phyloP scores from a whole-genome alignment of 2,888 invertebrate genomes.

The Pandemis heparana region DNA sequence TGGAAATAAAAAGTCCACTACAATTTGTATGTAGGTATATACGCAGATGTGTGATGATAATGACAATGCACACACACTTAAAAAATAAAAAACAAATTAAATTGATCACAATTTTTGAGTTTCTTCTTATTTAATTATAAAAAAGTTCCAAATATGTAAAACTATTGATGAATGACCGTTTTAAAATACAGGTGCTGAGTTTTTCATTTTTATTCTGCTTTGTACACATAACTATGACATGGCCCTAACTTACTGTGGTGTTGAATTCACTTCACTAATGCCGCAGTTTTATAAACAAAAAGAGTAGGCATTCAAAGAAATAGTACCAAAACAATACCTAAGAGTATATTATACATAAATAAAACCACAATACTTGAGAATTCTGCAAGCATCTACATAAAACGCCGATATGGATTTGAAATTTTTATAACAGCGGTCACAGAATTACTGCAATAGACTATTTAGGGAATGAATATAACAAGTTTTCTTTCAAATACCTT shows the following conservation, averaged over 20 bases:
- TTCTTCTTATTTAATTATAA: too few species aligned
- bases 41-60: neutral
- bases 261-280: neutral
- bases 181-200: too few species aligned
- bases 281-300: neutral
- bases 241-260: neutral
- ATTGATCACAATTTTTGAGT: too few species aligned
- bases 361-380: neutral
- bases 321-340: neutral
- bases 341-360: neutral
- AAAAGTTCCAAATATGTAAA: too few species aligned
- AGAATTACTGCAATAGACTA: neutral
- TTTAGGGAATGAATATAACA: neutral
- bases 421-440: neutral
- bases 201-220: neutral
- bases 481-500: constrained; percentile 4
- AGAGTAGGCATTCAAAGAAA: neutral
- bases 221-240: neutral
- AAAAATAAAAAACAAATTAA: too few species aligned
- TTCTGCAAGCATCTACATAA: neutral
- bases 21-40: neutral
- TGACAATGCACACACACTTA: too few species aligned
- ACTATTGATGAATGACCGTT: too few species aligned
- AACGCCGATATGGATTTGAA: constrained; percentile 8
- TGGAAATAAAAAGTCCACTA: neutral